phyloP scores from a whole-genome alignment of 1,140 invertebrate species.

The Schlechtendalia chinensis region DNA sequence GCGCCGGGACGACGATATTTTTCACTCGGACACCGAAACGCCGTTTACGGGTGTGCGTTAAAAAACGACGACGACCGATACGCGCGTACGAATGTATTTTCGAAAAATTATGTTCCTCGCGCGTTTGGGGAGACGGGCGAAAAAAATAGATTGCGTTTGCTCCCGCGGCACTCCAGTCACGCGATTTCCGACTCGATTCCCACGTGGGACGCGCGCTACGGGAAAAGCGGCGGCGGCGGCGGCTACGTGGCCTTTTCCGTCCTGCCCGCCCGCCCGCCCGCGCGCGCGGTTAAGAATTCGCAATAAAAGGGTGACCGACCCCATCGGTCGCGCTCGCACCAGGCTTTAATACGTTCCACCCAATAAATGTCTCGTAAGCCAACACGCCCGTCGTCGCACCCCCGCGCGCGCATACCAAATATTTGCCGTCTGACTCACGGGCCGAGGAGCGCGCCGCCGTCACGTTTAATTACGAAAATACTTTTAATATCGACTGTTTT shows the following conservation, averaged over 20 bases:
- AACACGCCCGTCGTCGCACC: slow-evolving; percentile 43
- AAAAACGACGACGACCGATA: too few species aligned
- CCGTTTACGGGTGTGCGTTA: too few species aligned
- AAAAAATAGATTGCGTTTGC: too few species aligned
- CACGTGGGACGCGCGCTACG: slow-evolving; percentile 16
- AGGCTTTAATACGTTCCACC: slow-evolving; percentile 49
- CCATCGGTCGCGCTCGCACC: slow-evolving; percentile 28
- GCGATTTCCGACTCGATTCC: slow-evolving; percentile 37
- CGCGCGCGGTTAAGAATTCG: slow-evolving; percentile 20
- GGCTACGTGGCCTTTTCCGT: too few species aligned
- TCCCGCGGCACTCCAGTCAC: too few species aligned
- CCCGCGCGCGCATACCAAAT: slow-evolving; percentile 42
- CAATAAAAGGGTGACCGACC: slow-evolving; percentile 49
- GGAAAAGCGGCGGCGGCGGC: too few species aligned
- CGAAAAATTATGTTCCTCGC: too few species aligned
- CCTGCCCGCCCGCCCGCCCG: too few species aligned
- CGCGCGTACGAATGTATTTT: too few species aligned
- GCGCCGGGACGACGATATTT: too few species aligned
- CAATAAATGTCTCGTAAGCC: slow-evolving; percentile 49
- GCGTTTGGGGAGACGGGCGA: too few species aligned
- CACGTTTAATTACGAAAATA: neutral
- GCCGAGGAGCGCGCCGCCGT: neutral
- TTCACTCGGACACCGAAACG: too few species aligned
- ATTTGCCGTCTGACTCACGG: slow-evolving; percentile 49
- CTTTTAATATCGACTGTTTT: slow-evolving; percentile 21